Evolutionary conservation across 2,113 vertebrate species (phyloP), one percentile per base, ranked within the genome.

Genomic region (Cyanoramphus novaezelandiae): DNA sequence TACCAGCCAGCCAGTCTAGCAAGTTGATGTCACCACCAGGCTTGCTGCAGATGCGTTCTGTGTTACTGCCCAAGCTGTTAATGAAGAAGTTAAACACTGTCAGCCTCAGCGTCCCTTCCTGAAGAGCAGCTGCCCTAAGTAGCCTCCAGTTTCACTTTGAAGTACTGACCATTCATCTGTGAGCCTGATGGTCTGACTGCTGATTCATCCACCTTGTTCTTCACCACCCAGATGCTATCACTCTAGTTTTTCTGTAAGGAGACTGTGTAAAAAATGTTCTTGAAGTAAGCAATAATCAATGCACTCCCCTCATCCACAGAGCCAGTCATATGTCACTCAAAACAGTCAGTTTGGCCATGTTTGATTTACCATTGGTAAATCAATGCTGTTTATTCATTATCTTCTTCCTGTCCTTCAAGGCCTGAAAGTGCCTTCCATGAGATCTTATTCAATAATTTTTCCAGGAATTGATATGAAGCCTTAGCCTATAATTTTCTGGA

Each of bases 11-110:
- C 29, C 1, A 1, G 20, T 24, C 29, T 68, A 12, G 19, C 52
- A 2, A 9, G 25, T 21, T 0, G 0, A 0, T 59, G n/a, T 37
- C 19, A 4, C 43, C 59, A 43, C 2, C 23, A n/a, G n/a, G 21
- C 29, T 65, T 69, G n/a, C 43, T 43, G 29, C 37, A 37, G 33
- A 2, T 67, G 9, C 1, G 1, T 57, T 81, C 35, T 52, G 10
- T 37, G 16, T 18, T 17, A 24, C 21, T 65, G 43, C 15, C 33
- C 10, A 39, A 59, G 33, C 37, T 59, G 23, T 79, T 59, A 64
- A 33, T 39, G 39, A 77, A 47, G 24, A 69, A 63, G 17, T 53
- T 49, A 7, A 35, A 24, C 0, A 0, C 3, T 25, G 33, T 19
- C 28, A 62, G 16, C 41, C 62, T 62, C 5, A 19, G 55, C 7